Evolutionary conservation across 2,113 vertebrate species (phyloP).

Genomic region (Gulo gulo): DNA sequence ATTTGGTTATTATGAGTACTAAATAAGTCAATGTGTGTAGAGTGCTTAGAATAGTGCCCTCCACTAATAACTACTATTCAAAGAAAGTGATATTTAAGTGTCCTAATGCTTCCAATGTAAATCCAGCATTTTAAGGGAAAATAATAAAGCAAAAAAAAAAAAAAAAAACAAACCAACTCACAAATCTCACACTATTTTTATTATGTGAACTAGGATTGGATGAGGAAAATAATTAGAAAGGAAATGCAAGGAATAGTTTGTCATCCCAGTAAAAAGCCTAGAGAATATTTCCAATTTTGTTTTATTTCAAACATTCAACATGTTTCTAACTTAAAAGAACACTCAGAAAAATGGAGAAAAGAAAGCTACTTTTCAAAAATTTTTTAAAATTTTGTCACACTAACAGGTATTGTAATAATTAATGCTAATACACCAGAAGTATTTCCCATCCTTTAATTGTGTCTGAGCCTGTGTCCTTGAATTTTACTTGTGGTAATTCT

Average conservation of each 20-base stretch:
- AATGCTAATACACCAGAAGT: background rate
- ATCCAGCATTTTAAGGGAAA: background rate
- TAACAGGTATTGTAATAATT: background rate
- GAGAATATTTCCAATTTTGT: background rate
- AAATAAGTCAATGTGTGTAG: background rate
- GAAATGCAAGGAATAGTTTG: background rate
- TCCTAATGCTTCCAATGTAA: background rate
- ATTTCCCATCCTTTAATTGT: background rate
- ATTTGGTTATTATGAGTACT: background rate
- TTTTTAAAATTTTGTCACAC: background rate
- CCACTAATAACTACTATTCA: background rate
- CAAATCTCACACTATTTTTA: background rate
- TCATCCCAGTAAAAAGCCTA: background rate
- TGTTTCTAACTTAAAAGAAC: background rate
- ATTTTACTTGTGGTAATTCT: background rate
- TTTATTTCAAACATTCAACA: background rate
- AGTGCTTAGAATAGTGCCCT: background rate
- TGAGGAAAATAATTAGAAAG: background rate
- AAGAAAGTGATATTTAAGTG: constrained; percentile 1
- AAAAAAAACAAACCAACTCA: background rate
- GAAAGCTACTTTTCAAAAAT: background rate
- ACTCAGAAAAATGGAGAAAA: background rate
- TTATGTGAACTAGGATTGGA: background rate
- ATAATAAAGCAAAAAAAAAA: background rate
- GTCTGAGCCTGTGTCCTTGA: background rate